phyloP scores from a whole-genome alignment of 2,888 invertebrate species.

The Carpatolechia fugitivella region DNA sequence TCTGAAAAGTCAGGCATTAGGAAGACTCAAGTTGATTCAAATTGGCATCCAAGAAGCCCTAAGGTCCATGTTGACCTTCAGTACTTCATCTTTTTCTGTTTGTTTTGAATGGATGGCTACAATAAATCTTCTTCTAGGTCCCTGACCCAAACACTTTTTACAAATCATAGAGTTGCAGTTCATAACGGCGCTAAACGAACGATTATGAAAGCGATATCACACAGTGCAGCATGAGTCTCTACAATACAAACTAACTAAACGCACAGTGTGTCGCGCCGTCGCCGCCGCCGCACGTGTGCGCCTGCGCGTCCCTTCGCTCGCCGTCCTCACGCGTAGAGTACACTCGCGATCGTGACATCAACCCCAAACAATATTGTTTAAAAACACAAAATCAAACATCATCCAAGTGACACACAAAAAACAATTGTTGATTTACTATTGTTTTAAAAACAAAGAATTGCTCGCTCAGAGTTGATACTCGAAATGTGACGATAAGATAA shows the following conservation, averaged over 20 bases:
- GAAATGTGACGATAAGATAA: conserved; percentile 68
- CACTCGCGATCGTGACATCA: background rate
- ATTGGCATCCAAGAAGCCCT: no score
- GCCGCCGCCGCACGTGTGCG: conserved; percentile 48
- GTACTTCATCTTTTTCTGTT: no score
- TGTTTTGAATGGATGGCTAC: no score
- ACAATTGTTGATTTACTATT: conserved; percentile 24
- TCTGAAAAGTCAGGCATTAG: no score
- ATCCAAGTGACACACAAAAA: conserved; percentile 12
- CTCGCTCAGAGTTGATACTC: conserved; percentile 44
- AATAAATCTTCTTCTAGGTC: no score
- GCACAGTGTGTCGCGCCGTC: conserved; percentile 26
- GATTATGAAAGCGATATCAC: conserved; percentile 59
- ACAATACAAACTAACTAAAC: conserved; percentile 4
- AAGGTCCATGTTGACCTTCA: no score
- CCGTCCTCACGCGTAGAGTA: background rate
- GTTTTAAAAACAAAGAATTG: conserved; percentile 43
- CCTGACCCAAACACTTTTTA: no score
- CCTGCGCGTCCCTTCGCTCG: background rate
- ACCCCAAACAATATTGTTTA: conserved; percentile 19
- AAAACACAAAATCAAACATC: conserved; percentile 26
- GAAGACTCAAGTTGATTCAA: no score
- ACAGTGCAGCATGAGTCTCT: conserved; percentile 32
- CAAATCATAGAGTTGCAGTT: background rate
- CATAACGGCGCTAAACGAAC: conserved; percentile 40